These are phyloP conservation scores for Gasterosteus nipponicus DNA, from an alignment of 2,113 vertebrate genomes.

Conservation along the genomic window DNA sequence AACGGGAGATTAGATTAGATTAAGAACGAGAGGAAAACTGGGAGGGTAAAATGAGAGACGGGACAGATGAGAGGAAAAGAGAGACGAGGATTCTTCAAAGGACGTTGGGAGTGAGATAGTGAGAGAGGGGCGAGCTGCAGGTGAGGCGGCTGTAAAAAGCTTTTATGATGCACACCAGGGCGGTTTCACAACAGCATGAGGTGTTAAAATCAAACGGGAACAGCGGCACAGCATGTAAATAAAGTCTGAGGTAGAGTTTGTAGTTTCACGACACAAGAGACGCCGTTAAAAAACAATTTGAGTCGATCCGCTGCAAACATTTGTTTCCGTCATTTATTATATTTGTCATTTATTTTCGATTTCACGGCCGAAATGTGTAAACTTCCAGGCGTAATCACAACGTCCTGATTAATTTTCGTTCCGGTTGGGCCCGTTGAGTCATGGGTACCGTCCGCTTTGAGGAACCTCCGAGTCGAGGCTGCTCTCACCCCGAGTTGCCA, in stretches of 20 bases:
- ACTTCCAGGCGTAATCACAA: background rate
- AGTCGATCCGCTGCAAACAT: background rate
- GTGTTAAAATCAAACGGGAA: conserved; percentile 47
- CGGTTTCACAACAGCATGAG: conserved; percentile 44
- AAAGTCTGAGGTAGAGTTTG: conserved; percentile 13
- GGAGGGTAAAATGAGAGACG: background rate
- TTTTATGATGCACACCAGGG: conserved; percentile 48
- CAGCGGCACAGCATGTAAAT: conserved; percentile 29
- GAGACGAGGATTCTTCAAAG: conserved; percentile 27
- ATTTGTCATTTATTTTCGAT: background rate
- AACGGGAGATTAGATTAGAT: conserved; percentile 20
- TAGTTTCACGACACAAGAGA: background rate
- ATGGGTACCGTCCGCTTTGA: conserved; percentile 31
- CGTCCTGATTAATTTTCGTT: background rate
- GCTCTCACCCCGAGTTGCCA: conserved; percentile 32
- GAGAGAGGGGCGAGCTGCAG: conserved; percentile 8
- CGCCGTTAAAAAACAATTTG: background rate
- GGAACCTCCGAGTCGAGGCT: conserved; percentile 44
- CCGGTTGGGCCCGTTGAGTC: background rate
- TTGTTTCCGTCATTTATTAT: background rate
- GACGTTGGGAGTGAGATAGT: conserved; percentile 26
- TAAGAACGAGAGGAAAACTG: background rate
- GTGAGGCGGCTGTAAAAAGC: conserved; percentile 12
- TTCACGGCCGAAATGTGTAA: too few relatives aligned
- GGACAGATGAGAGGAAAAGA: background rate